Base-by-base conservation (phyloP, 2,888 invertebrate genomes). In the Andricus quercusramuli region DNA sequence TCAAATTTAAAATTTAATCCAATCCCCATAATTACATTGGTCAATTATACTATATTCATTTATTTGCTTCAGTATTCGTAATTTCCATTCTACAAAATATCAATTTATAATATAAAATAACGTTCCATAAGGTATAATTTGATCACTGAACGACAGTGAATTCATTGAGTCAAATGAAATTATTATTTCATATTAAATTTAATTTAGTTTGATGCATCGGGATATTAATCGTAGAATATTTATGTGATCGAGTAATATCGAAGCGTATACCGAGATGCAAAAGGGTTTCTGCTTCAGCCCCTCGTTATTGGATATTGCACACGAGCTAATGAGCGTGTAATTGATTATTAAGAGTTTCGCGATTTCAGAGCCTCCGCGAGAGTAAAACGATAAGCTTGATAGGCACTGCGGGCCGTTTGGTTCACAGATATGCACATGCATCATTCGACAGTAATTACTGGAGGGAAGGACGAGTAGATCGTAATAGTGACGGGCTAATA, bases 321-420 rank as follows among this genome's bases (percentile, higher is more conserved):
- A 74, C 20, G 32, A 74, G 32, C 32, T 56, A 74, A 74, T 74
- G 56, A 74, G 51, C 29, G 51, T 56, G 51, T 74, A 56, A 74
- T 74, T 56, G 32, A 74, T 74, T 74, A 51, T 74, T 74, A 56
- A 56, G 51, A 51, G 51, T 56, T 74, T 74, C 29, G 29, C 56
- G 51, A 56, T 70, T 70, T 70, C 51, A 70, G 25, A 70, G 17
- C 47, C 29, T 56, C 22, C 47, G 11, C 32, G 51, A 74, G 9
- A n/a, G 51, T 74, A 51, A 74, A 56, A 20, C 17, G 70, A 74
- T 74, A 51, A 74, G 47, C 32, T 56, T 74, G 56, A 74, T 74
- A n/a, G 56, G 29, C 51, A 51, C 51, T 56, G 17, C 47, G 13
- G n/a, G 6, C 22, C 29, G 47, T 47, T 47, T 47, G 47, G 51